Base-by-base conservation (phyloP, 2,888 invertebrate species). In the Melanargia galathea region DNA sequence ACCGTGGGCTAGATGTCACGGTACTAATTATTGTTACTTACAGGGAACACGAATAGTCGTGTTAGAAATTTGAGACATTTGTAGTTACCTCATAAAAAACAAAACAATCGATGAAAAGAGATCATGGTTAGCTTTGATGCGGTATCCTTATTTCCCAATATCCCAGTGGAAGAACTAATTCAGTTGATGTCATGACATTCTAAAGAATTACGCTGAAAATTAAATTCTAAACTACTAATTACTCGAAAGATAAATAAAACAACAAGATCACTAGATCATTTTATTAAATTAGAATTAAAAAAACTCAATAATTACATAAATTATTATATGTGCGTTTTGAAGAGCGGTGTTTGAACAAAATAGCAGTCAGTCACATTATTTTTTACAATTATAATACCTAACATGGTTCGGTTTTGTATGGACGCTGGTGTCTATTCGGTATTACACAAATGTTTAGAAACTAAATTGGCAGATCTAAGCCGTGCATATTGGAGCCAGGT, bases 201-300 rank as follows among this genome's bases (percentile, higher is more conserved):
- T n/a, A n/a, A n/a, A n/a, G n/a, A n/a, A n/a, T n/a, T n/a, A n/a
- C n/a, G n/a, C n/a, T n/a, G n/a, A n/a, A n/a, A n/a, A n/a, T n/a
- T n/a, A n/a, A n/a, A n/a, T n/a, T n/a, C n/a, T n/a, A n/a, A n/a
- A n/a, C n/a, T n/a, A n/a, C n/a, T n/a, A n/a, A n/a, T n/a, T n/a
- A 1, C 20, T 20, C 4, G 5, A 8, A 13, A n/a, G n/a, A 20
- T 11, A 74, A 73, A 75, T 73, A 71, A 67, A 77, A 73, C 71
- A 69, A 67, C 52, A 48, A 60, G 67, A 67, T 75, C 78, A 81
- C 87, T 90, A 88, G 87, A 90, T 79, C 89, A 83, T 80, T 89
- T 90, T 86, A 87, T 87, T 88, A 83, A 87, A 83, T 82, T 83
- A 88, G 85, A 87, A 85, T n/a, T 75, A 87, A 85, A 86, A 84